A percentile compares a stretch with the other conserved stretches of the same genome.
phyloP scores from a whole-genome alignment of 2,113 vertebrate genomes.

The Archocentrus centrarchus region DNA sequence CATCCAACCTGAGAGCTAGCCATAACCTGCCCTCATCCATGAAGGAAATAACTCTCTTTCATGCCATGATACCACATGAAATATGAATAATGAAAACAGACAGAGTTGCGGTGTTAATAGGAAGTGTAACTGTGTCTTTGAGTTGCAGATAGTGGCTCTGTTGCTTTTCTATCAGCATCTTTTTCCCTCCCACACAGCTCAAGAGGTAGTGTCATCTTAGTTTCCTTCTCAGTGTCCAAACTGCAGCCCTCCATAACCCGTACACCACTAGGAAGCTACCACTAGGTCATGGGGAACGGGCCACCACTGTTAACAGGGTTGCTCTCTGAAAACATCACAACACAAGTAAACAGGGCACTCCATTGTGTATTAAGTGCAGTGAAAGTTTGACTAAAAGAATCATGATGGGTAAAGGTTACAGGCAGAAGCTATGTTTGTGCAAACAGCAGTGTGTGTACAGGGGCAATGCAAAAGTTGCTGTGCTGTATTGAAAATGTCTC shows the following conservation, averaged over 20 bases:
- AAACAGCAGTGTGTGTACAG: constrained; percentile 45
- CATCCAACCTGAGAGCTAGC: constrained; percentile 52
- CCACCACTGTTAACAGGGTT: constrained; percentile 74
- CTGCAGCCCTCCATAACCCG: constrained; percentile 54
- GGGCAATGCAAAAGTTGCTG: constrained; percentile 38
- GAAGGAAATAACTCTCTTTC: constrained; percentile 72
- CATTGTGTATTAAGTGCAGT: constrained; percentile 70
- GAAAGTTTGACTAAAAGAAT: constrained; percentile 74
- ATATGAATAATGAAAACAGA: constrained; percentile 78
- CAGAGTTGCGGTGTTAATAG: constrained; percentile 67
- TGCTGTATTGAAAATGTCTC: constrained; percentile 62
- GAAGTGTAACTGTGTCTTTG: constrained; percentile 54
- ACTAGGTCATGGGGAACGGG: constrained; percentile 58
- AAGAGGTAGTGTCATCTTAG: constrained; percentile 64
- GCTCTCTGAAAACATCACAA: constrained; percentile 77
- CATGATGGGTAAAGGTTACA: constrained; percentile 62
- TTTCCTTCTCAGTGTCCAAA: constrained; percentile 58
- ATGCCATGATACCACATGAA: constrained; percentile 70
- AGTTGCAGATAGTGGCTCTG: constrained; percentile 51
- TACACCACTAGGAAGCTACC: constrained; percentile 52
- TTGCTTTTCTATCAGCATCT: constrained; percentile 42
- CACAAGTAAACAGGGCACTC: constrained; percentile 67
- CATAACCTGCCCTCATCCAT: constrained; percentile 63
- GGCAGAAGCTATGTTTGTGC: constrained; percentile 47
- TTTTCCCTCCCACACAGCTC: constrained; percentile 70